Evolutionary conservation across 2,888 invertebrate species (phyloP).

Genomic region (Drosophila barbarae): DNA sequence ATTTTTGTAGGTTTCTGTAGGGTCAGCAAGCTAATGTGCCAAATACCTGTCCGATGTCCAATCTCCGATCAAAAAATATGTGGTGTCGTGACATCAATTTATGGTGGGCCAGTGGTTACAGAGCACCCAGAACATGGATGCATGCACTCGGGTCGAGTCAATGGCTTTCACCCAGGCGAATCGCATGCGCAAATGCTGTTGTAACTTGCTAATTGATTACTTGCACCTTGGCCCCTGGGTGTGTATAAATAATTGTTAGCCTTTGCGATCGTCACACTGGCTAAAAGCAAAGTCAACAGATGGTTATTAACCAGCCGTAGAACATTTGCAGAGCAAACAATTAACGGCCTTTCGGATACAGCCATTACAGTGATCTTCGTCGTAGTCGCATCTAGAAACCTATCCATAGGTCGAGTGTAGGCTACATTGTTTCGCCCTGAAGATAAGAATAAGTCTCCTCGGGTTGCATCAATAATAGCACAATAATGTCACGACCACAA

Average conservation of each 20-base stretch:
- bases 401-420: conserved; percentile 8
- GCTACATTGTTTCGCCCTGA: background rate
- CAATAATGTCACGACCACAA: background rate
- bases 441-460: background rate
- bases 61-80: conserved; percentile 5
- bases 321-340: conserved; percentile 21
- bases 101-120: background rate
- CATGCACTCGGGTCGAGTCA: conserved; percentile 1
- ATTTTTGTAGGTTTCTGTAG: conserved; percentile 30
- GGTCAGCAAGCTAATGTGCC: conserved; percentile 42
- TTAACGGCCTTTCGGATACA: conserved; percentile 7
- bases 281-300: conserved; percentile 22
- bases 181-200: conserved; percentile 9
- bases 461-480: background rate
- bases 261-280: conserved; percentile 4
- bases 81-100: conserved; percentile 29
- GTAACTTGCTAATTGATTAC: conserved; percentile 20
- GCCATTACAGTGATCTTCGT: background rate
- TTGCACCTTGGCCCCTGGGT: conserved; percentile 22
- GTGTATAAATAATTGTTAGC: conserved; percentile 1
- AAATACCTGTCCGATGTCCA: conserved; percentile 25
- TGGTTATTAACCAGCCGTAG: conserved; percentile 12
- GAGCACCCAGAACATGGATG: background rate
- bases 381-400: conserved; percentile 1
- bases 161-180: conserved; percentile 18